These are phyloP conservation scores for Drosophila prolongata DNA, from an alignment of 2,888 invertebrate species.

Conservation along the genomic window DNA sequence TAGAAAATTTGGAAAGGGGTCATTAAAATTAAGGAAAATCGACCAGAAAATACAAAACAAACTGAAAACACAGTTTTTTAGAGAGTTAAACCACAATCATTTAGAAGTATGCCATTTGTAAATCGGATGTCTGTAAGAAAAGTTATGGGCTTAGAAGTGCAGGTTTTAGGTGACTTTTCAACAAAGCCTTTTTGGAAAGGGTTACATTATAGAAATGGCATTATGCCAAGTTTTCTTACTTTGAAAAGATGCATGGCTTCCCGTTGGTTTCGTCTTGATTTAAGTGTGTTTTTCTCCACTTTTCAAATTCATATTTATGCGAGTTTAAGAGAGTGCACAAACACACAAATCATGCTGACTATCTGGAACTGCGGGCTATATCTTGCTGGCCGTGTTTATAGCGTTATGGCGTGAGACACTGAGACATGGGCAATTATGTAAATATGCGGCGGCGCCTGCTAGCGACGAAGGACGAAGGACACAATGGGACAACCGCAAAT, in stretches of 20 bases:
- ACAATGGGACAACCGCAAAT: slow-evolving; percentile 74
- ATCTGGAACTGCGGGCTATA: slow-evolving; percentile 8
- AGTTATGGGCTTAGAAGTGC: no score
- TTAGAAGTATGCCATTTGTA: no score
- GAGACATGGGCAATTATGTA: slow-evolving; percentile 77
- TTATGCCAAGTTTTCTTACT: no score
- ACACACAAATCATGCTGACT: slow-evolving; percentile 26
- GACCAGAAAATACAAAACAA: no score
- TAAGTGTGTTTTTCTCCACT: slow-evolving; percentile 1
- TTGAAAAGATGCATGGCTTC: background rate
- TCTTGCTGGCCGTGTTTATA: slow-evolving; percentile 13
- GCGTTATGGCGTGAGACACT: slow-evolving; percentile 30
- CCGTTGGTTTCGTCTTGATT: background rate
- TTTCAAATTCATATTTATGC: slow-evolving; percentile 15
- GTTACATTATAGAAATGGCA: no score
- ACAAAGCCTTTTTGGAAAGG: no score
- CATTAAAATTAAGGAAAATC: no score
- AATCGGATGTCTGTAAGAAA: no score
- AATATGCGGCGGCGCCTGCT: slow-evolving; percentile 70
- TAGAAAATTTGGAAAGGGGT: no score
- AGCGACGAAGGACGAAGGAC: slow-evolving; percentile 45
- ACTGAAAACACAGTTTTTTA: no score
- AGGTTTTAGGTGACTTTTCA: no score
- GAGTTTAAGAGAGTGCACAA: slow-evolving; percentile 21
- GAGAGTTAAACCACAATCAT: no score